Evolutionary conservation across 30 jellyfish, hydroid and myxozoan species (phyloP), one percentile per base, ranked within the genome.

Genomic region (Phacellophora camtschatica): DNA sequence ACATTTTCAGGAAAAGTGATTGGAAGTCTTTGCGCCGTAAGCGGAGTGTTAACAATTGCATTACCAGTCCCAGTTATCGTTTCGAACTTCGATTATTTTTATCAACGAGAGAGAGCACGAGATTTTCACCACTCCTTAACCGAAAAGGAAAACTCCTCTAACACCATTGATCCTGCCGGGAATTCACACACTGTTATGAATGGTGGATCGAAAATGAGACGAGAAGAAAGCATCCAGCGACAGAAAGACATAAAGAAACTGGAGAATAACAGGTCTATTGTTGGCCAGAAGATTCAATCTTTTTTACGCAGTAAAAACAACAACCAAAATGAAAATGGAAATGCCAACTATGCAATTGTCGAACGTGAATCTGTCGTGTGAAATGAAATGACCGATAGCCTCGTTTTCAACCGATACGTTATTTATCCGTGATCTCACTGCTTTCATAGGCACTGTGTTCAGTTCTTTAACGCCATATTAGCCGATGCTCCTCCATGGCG

Each of bases 41-140:
- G 97, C 43, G 98, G 98, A 0, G 98, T 92, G 10, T 58, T 92
- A 6, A 85, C 98, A 35, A 92, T 84, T 23, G 98, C 98, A 1
- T 66, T 92, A n/a, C 98, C 98, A 0, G 98, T 92, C 1, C 98
- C 98, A 0, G 98, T 92, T 6, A 92, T 92, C 36, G 98, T 92
- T 5, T 92, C 98, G 7, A 92, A 92, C 66, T 92, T 92, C 65
- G 98, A 92, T 68, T 92, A 92, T 73, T 92, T 92, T 33, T 92
- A 86, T 79, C 92, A 92, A 35, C 88, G 95, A 31, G 98, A 92
- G 51, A 33, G 95, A 63, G 92, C 97, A 5, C 71, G 90, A 36
- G 85, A 81, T 37, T 79, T 85, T 70, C 94, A 92, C 70, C 86
- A 62, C 28, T 87, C 24, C 53, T 34, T 85, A 62, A 42, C 73